phyloP scores from a whole-genome alignment of 2,888 invertebrate genomes.

The Andrena flavipes region DNA sequence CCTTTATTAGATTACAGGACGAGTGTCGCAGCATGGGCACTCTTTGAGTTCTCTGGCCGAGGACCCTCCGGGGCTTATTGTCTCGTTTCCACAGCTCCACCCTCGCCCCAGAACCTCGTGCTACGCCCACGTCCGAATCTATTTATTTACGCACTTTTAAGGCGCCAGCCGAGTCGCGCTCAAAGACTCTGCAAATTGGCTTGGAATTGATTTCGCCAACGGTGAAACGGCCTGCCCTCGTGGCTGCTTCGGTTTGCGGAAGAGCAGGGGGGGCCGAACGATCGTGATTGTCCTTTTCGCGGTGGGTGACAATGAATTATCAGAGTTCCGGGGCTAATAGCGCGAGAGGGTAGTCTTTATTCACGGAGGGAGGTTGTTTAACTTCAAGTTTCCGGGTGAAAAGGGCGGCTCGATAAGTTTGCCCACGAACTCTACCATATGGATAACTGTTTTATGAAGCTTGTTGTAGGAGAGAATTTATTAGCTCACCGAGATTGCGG shows the following conservation, averaged over 20 bases:
- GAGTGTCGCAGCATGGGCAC: slow-evolving; percentile 78
- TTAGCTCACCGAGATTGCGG: background rate
- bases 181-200: slow-evolving; percentile 78
- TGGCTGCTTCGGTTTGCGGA: slow-evolving; percentile 9
- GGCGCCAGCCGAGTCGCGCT: slow-evolving; percentile 67
- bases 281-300: background rate
- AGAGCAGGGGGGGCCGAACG: background rate
- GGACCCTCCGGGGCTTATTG: slow-evolving; percentile 79
- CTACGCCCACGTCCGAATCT: slow-evolving; percentile 75
- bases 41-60: slow-evolving; percentile 74
- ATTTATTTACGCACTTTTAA: slow-evolving; percentile 83
- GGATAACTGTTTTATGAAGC: background rate
- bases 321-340: background rate
- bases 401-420: background rate
- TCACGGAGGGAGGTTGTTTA: background rate
- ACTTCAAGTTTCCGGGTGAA: background rate
- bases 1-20: slow-evolving; percentile 84
- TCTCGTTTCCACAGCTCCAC: slow-evolving; percentile 73
- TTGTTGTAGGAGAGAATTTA: slow-evolving; percentile 7
- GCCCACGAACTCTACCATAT: background rate
- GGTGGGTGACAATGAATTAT: background rate
- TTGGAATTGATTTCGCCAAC: slow-evolving; percentile 81
- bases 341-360: background rate
- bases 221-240: slow-evolving; percentile 1
- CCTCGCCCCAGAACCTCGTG: slow-evolving; percentile 48